Conservation (phyloP, 2,113 vertebrate species). For the Lanius collurio region DNA sequence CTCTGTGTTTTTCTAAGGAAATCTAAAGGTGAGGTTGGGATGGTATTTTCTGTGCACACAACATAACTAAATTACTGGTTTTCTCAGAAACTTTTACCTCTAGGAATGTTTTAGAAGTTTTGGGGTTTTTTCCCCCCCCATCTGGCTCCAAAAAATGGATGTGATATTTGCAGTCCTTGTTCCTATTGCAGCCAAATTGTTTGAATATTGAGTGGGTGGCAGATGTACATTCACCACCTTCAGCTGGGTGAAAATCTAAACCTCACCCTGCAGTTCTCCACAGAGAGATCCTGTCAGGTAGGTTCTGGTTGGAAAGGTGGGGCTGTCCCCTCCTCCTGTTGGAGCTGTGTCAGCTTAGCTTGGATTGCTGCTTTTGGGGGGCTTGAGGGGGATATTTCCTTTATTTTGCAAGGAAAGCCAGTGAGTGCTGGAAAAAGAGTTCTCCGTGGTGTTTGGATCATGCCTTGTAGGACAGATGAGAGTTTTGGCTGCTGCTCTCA, state of each 20-base stretch:
- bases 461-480: background rate
- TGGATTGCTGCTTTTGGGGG: background rate
- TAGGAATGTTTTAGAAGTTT: background rate
- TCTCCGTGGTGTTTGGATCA: background rate
- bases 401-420: background rate
- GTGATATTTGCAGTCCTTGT: background rate
- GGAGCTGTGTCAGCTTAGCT: background rate
- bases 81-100: background rate
- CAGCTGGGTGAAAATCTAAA: background rate
- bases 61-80: background rate
- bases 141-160: background rate
- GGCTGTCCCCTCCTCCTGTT: background rate
- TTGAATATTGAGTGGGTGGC: background rate
- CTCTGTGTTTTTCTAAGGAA: background rate
- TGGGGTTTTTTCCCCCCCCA: accelerated
- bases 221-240: background rate
- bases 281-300: background rate
- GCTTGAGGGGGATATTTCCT: accelerated
- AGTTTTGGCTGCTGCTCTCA: background rate
- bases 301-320: background rate
- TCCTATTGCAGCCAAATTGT: background rate
- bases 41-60: background rate
- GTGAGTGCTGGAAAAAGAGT: background rate
- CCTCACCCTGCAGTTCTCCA: accelerated
- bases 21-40: background rate